Conservation (phyloP, 2,797 vertebrate species). For the Pipistrellus pygmaeus region DNA sequence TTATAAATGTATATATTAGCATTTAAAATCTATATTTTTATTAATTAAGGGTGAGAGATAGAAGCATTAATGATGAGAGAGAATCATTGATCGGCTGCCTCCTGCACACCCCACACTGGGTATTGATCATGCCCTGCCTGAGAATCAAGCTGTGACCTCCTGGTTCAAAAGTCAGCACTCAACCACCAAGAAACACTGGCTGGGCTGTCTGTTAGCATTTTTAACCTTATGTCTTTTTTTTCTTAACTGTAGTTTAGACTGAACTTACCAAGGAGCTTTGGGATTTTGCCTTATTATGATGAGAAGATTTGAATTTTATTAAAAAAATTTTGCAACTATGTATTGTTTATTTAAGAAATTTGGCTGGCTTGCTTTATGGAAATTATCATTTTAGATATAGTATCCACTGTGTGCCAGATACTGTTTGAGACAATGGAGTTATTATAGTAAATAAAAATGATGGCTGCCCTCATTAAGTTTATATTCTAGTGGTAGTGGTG, state of each 20-base stretch:
- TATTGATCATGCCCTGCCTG: too few relatives aligned
- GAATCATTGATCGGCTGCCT: too few relatives aligned
- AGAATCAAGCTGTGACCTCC: too few relatives aligned
- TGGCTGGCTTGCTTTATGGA: conserved; percentile 15
- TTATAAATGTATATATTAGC: conserved; percentile 57
- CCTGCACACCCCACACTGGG: too few relatives aligned
- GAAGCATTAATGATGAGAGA: too few relatives aligned
- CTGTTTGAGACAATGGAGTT: background rate
- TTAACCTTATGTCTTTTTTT: background rate
- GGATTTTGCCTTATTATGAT: conserved; percentile 28
- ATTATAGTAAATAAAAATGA: conserved; percentile 39
- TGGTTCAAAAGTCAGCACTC: too few relatives aligned
- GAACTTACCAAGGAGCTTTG: conserved; percentile 28
- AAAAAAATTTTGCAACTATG: background rate
- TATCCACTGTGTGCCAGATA: background rate
- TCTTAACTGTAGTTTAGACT: conserved; percentile 12
- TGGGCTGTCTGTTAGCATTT: conserved; percentile 19
- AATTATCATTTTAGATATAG: background rate
- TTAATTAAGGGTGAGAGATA: too few relatives aligned
- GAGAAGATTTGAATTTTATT: conserved; percentile 52
- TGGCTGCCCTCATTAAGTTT: background rate
- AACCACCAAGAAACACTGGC: too few relatives aligned
- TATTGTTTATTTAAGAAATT: conserved; percentile 46
- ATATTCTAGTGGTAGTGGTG: conserved; percentile 12
- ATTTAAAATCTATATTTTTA: background rate